Percentiles rank a stretch among this genome's conserved stretches.
Conservation (phyloP, 2,113 vertebrate species). For the Dissostichus mawsoni region DNA sequence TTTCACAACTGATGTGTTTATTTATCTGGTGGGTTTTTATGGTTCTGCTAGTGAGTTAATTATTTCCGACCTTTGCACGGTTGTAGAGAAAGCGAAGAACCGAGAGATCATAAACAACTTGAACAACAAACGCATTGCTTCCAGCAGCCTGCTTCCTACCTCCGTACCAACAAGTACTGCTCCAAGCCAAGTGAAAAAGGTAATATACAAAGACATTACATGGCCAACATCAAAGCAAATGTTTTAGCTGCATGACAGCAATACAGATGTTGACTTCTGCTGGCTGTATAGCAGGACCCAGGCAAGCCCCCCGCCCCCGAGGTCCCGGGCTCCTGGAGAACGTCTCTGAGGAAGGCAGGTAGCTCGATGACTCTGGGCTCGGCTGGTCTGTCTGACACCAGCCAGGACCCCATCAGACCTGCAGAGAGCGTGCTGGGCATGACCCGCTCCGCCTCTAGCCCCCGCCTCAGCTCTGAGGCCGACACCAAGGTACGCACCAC, state of each 20-base stretch:
- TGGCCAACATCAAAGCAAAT: background rate
- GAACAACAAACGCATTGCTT: conserved; percentile 86
- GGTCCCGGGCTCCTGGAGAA: conserved; percentile 84
- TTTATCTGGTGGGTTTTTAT: background rate
- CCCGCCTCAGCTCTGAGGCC: conserved; percentile 83
- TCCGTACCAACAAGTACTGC: conserved; percentile 68
- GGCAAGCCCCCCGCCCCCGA: conserved; percentile 71
- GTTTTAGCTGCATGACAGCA: background rate
- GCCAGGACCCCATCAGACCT: conserved; percentile 69
- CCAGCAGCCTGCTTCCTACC: conserved; percentile 73
- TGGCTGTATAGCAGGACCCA: conserved; percentile 63
- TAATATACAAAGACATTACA: conserved; percentile 20
- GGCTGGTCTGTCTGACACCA: conserved; percentile 72
- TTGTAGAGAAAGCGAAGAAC: conserved; percentile 87
- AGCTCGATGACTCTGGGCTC: conserved; percentile 84
- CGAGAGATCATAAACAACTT: conserved; percentile 89
- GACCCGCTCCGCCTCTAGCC: conserved; percentile 86
- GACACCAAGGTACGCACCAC: conserved; percentile 78
- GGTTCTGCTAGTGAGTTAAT: background rate
- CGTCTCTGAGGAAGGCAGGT: conserved; percentile 83
- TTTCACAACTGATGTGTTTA: background rate
- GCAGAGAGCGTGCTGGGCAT: conserved; percentile 74
- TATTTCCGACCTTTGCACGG: background rate
- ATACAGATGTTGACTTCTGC: background rate
- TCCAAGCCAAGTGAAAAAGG: conserved; percentile 82